phyloP scores from a whole-genome alignment of 2,888 invertebrate species.

The Agriopis leucophaearia region DNA sequence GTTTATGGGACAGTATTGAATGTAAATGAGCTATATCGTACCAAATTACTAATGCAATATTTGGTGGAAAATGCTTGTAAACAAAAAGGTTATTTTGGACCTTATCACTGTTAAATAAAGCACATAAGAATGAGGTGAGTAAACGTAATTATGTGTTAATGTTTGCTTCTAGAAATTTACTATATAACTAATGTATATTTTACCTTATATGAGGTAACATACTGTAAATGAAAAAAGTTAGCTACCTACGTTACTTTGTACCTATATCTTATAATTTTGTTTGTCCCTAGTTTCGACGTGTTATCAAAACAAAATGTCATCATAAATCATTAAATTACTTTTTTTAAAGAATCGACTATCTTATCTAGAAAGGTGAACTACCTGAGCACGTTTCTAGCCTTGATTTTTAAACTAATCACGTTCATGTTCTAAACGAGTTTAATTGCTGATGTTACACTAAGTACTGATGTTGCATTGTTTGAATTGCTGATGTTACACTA shows the following conservation, averaged over 20 bases:
- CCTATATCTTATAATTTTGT: constrained; percentile 1
- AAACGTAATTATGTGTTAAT: background rate
- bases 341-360: constrained; percentile 27
- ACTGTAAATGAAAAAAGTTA: background rate
- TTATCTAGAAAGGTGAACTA: constrained; percentile 47
- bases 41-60: constrained; percentile 13
- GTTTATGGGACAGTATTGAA: constrained; percentile 19
- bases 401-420: constrained; percentile 28
- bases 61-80: constrained; percentile 4
- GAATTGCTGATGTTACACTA: too few species aligned
- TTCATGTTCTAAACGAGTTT: constrained; percentile 4
- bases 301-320: constrained; percentile 15
- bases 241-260: background rate
- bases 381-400: constrained; percentile 37
- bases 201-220: background rate
- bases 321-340: constrained; percentile 22
- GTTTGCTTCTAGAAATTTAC: background rate
- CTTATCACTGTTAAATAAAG: constrained; percentile 17
- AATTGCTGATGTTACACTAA: background rate
- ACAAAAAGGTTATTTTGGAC: constrained; percentile 13
- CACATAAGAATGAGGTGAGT: background rate
- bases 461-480: too few species aligned
- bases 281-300: background rate
- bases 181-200: background rate
- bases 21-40: constrained; percentile 20